These are phyloP conservation scores for Cichladusa arquata DNA, from an alignment of 2,113 vertebrate genomes.

Conservation along the genomic window DNA sequence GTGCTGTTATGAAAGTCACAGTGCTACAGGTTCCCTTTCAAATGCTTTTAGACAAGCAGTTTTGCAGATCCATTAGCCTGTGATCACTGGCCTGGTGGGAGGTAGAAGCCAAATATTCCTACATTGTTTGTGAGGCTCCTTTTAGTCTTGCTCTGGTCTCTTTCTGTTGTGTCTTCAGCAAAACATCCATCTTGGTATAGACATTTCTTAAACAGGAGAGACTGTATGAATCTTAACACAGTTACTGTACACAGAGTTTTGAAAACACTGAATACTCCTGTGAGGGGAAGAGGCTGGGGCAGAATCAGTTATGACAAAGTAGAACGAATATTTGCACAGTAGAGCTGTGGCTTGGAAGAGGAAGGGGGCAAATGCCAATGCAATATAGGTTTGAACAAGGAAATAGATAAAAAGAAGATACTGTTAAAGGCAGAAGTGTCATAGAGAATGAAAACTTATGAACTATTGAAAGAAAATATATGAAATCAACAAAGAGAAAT, in stretches of 20 bases:
- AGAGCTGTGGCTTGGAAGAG: not conserved
- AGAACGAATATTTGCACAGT: not conserved
- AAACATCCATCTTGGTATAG: not conserved
- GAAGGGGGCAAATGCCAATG: not conserved
- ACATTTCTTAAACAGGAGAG: not conserved
- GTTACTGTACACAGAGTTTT: not conserved
- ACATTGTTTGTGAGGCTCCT: not conserved
- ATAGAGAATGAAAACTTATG: not conserved
- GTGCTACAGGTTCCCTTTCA: not conserved
- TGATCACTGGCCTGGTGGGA: not conserved
- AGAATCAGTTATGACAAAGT: not conserved
- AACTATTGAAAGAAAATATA: not conserved
- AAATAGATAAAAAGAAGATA: not conserved
- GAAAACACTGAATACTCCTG: not conserved
- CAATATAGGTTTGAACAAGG: not conserved
- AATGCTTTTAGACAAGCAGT: not conserved
- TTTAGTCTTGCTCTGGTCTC: not conserved
- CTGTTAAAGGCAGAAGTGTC: not conserved
- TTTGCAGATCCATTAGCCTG: accelerated
- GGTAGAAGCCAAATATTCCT: not conserved
- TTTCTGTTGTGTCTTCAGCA: not conserved
- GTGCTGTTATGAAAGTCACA: not conserved
- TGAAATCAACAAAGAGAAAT: not conserved
- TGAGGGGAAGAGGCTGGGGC: not conserved
- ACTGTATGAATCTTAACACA: not conserved